Evolutionary conservation across 2,797 vertebrate species (phyloP).

Genomic region (Acridotheres tristis): DNA sequence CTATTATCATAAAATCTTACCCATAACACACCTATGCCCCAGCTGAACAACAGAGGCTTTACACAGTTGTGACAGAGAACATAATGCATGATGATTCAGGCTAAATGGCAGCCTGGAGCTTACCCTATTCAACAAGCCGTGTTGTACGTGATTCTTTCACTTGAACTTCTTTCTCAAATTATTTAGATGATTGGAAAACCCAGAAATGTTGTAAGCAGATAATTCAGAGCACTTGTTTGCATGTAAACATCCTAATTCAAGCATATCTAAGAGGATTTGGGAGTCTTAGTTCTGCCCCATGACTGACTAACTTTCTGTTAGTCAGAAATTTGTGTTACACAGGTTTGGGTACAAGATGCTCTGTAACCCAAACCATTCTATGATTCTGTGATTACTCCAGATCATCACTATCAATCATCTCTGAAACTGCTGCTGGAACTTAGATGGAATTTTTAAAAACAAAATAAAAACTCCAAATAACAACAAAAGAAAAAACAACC

Average conservation of each 20-base stretch:
- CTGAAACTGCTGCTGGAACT: neutral
- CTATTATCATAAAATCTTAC: neutral
- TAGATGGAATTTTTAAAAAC: neutral
- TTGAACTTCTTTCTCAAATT: neutral
- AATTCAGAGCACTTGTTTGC: neutral
- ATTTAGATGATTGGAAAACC: neutral
- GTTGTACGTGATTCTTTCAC: neutral
- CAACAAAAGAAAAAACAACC: neutral
- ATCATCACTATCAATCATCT: neutral
- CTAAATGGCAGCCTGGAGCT: neutral
- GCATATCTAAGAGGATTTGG: neutral
- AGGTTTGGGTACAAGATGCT: neutral
- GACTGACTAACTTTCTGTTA: neutral
- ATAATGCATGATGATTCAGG: neutral
- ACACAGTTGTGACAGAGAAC: neutral
- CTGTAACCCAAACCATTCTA: neutral
- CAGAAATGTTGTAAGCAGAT: neutral
- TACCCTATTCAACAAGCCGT: neutral
- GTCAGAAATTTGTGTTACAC: neutral
- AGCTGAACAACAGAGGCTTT: neutral
- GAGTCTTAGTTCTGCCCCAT: neutral
- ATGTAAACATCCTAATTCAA: neutral
- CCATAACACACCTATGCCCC: neutral
- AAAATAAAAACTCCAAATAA: neutral
- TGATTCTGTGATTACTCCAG: neutral